These are phyloP conservation scores for Brachionus paranguensis DNA, from an alignment of 1,140 invertebrate genomes.

Conservation along the genomic window DNA sequence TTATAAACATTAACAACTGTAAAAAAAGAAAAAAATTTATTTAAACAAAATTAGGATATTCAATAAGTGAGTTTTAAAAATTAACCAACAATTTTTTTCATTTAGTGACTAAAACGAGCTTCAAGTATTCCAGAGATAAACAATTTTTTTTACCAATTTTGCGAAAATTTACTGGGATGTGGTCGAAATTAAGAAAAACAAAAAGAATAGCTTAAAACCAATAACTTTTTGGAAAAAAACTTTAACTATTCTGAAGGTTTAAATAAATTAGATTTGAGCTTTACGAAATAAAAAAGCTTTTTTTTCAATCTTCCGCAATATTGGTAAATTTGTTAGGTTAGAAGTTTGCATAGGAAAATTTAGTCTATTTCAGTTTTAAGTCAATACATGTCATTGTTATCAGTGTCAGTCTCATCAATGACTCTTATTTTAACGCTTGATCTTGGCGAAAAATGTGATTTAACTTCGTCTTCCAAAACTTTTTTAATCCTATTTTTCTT, in stretches of 20 bases:
- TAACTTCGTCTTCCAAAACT: neutral
- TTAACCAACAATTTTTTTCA: neutral
- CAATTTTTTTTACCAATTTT: neutral
- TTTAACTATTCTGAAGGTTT: neutral
- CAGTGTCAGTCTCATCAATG: constrained; percentile 39
- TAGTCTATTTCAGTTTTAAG: neutral
- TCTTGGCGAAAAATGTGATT: constrained; percentile 34
- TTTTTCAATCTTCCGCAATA: neutral
- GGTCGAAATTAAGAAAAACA: neutral
- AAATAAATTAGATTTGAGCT: neutral
- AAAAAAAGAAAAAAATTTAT: neutral
- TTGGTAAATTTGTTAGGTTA: neutral
- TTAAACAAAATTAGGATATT: neutral
- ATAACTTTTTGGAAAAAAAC: neutral
- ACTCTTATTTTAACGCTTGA: constrained; percentile 22
- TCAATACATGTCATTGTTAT: constrained; percentile 10
- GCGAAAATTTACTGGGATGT: neutral
- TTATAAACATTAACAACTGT: neutral
- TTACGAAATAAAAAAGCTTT: neutral
- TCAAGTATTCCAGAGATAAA: neutral
- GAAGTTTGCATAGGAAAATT: neutral
- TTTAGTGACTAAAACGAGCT: neutral
- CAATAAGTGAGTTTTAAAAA: neutral
- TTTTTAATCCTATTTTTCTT: neutral
- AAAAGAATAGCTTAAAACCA: neutral